Percentiles rank a stretch among this genome's conserved stretches.
These are phyloP conservation scores for Nothobranchius kuhntae DNA, from an alignment of 2,113 vertebrate genomes.

Conservation along the genomic window DNA sequence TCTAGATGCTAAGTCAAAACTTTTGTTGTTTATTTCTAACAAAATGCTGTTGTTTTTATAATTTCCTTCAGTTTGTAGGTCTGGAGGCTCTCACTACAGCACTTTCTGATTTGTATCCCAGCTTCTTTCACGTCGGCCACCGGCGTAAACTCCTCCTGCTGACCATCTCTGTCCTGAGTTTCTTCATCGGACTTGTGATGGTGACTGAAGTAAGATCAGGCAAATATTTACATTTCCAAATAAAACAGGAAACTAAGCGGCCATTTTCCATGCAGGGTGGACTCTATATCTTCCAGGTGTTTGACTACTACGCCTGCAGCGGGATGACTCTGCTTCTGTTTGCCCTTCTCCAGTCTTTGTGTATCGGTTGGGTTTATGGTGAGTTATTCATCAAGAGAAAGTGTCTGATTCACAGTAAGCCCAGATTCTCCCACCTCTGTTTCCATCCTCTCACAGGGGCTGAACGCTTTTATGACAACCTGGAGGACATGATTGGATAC, in stretches of 20 bases:
- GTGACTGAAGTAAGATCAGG: slow-evolving; percentile 77
- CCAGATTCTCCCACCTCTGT: neutral
- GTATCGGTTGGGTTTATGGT: slow-evolving; percentile 94
- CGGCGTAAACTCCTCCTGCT: slow-evolving; percentile 80
- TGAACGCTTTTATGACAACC: slow-evolving; percentile 88
- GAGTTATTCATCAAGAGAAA: slow-evolving; percentile 58
- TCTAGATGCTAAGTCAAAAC: too few relatives aligned
- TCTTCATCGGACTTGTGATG: slow-evolving; percentile 79
- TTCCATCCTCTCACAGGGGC: slow-evolving; percentile 75
- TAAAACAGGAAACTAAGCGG: neutral
- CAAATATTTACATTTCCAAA: neutral
- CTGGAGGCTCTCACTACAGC: slow-evolving; percentile 77
- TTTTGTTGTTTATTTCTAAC: neutral
- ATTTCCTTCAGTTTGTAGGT: slow-evolving; percentile 77
- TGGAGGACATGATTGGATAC: slow-evolving; percentile 97
- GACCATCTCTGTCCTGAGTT: slow-evolving; percentile 65
- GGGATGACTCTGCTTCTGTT: slow-evolving; percentile 92
- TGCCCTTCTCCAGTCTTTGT: slow-evolving; percentile 85
- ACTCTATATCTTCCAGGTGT: slow-evolving; percentile 95
- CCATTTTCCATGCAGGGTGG: slow-evolving; percentile 82
- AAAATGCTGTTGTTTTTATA: slow-evolving; percentile 8
- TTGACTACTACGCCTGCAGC: slow-evolving; percentile 94
- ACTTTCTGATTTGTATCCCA: slow-evolving; percentile 76
- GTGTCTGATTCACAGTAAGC: neutral
- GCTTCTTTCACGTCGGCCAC: slow-evolving; percentile 76